phyloP scores from a whole-genome alignment of 2,113 vertebrate species.

The Mixornis gularis region DNA sequence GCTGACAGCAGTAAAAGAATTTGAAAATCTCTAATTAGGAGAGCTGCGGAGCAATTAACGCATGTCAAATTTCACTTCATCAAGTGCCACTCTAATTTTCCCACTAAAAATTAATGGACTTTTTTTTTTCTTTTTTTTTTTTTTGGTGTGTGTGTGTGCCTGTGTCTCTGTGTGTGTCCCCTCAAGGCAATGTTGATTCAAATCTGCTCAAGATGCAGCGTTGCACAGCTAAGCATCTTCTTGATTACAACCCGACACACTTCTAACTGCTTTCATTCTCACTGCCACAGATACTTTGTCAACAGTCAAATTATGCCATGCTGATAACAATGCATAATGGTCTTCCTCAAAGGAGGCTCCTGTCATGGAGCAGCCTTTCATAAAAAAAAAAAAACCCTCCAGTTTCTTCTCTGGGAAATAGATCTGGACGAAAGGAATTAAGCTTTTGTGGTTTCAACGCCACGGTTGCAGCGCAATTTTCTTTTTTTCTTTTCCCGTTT shows the following conservation, averaged over 20 bases:
- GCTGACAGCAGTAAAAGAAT: slow-evolving; percentile 85
- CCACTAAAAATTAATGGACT: slow-evolving; percentile 85
- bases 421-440: slow-evolving; percentile 34
- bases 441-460: slow-evolving; percentile 23
- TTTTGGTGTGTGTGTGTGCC: background rate
- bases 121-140: slow-evolving; percentile 31
- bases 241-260: slow-evolving; percentile 83
- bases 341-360: slow-evolving; percentile 69
- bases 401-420: slow-evolving; percentile 55
- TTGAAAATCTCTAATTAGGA: slow-evolving; percentile 93
- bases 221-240: slow-evolving; percentile 86
- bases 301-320: slow-evolving; percentile 81
- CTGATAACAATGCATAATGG: slow-evolving; percentile 80
- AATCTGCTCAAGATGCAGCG: slow-evolving; percentile 80
- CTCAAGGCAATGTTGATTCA: slow-evolving; percentile 83
- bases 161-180: slow-evolving; percentile 54
- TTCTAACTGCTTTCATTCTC: slow-evolving; percentile 80
- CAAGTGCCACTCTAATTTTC: slow-evolving; percentile 94
- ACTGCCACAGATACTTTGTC: slow-evolving; percentile 81
- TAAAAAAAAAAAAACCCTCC: slow-evolving; percentile 42
- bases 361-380: slow-evolving; percentile 68
- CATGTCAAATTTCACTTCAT: slow-evolving; percentile 95
- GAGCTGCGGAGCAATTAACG: slow-evolving; percentile 95
- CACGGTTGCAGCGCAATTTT: background rate
- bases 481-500: background rate